Percentiles rank a stretch among this genome's conserved stretches.
These are phyloP conservation scores for Sweltsa coloradensis DNA, from an alignment of 1,140 invertebrate species.

Conservation along the genomic window DNA sequence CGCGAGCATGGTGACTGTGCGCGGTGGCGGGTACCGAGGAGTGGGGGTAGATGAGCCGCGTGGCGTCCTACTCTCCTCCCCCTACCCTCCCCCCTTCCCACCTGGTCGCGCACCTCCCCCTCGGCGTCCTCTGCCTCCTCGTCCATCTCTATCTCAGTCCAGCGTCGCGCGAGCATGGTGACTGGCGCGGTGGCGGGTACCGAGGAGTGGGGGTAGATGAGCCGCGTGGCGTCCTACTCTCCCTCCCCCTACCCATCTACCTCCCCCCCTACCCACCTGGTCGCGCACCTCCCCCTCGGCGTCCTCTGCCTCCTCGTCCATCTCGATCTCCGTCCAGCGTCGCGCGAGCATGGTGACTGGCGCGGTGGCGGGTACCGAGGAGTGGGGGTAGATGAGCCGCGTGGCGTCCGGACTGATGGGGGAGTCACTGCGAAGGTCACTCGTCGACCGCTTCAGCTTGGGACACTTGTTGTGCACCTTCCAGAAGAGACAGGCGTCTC, in stretches of 20 bases:
- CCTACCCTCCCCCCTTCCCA: constrained; percentile 24
- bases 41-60: no score
- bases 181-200: no score
- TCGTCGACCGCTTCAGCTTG: constrained; percentile 40
- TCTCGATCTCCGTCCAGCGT: no score
- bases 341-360: no score
- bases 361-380: neutral
- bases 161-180: no score
- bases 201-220: no score
- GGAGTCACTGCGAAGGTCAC: constrained; percentile 30
- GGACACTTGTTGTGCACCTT: constrained; percentile 49
- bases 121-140: no score
- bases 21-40: no score
- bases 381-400: neutral
- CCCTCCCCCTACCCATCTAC: constrained; percentile 12
- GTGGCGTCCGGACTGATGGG: constrained; percentile 19
- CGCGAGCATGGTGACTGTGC: no score
- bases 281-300: constrained; percentile 27
- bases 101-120: no score
- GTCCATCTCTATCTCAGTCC: no score
- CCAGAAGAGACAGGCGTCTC: constrained; percentile 53
- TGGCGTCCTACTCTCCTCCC: constrained; percentile 1
- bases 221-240: no score
- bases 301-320: constrained; percentile 33
- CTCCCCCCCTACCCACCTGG: constrained; percentile 23